Evolutionary conservation across 2,888 invertebrate species (phyloP).

Genomic region (Drosophila tripunctata): DNA sequence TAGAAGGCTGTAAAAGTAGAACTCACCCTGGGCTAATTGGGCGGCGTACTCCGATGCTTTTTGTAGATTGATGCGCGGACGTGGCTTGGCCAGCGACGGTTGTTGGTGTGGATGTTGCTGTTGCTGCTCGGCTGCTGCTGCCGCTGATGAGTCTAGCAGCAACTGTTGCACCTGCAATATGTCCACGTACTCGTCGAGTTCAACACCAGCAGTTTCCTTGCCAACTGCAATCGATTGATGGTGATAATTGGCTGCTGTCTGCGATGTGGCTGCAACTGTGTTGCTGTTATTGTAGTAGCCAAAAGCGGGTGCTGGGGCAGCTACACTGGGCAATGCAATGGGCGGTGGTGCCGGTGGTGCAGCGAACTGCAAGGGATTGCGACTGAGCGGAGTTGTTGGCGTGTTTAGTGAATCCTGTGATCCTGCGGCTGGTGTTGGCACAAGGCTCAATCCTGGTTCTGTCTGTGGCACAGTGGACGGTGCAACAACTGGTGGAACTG

Average conservation of each 20-base stretch:
- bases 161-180: conserved; percentile 92
- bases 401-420: conserved; percentile 76
- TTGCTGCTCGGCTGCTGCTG: conserved; percentile 72
- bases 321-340: conserved; percentile 34
- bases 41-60: conserved; percentile 84
- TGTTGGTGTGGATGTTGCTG: conserved; percentile 61
- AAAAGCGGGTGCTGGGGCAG: conserved; percentile 37
- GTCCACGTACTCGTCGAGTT: conserved; percentile 91
- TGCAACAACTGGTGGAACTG: not conserved
- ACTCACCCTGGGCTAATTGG: conserved; percentile 83
- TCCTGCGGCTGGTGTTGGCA: conserved; percentile 21
- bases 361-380: conserved; percentile 66
- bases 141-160: conserved; percentile 86
- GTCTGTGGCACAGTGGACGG: conserved; percentile 10
- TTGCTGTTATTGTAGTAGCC: conserved; percentile 49
- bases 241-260: conserved; percentile 23
- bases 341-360: conserved; percentile 57
- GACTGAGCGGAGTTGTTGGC: conserved; percentile 80
- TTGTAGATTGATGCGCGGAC: conserved; percentile 83
- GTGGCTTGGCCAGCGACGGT: conserved; percentile 71
- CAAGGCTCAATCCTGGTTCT: conserved; percentile 28
- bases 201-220: conserved; percentile 50
- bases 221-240: conserved; percentile 23
- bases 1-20: no score
- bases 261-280: not conserved